Base-by-base conservation (phyloP, 2,797 vertebrate species). In the Enteromius unitaeniatus region DNA sequence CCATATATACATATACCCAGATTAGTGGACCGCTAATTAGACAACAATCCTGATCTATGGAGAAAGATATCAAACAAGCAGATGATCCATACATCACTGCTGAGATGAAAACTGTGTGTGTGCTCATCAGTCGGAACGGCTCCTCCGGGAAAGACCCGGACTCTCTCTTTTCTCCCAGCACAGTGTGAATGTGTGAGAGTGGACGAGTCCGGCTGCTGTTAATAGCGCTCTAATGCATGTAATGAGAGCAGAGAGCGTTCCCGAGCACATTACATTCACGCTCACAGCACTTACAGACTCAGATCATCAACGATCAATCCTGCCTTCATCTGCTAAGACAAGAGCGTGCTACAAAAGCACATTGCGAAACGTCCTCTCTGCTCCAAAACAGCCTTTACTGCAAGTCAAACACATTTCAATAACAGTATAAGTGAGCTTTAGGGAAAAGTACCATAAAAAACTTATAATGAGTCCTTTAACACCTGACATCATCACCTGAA, bases 401-500 rank as follows among this genome's bases (percentile, higher is more conserved):
- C 42, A 17, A 65, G 26, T 45, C 23, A 45, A 51, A 79, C 65
- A 70, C 19, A 49, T 60, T 65, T 34, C 34, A 47, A 49, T n/a
- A 34, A 9, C 42, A 51, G 45, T 3, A 37, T 17, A 13, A 65
- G 76, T 15, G 62, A 42, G n/a, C 40, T 45, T 64, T 1, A 62
- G n/a, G 37, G 37, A 26, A 40, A 62, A 26, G 53, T 21, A 45
- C 10, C 37, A 45, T 45, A 13, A 78, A 11, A 62, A 62, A 73
- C 53, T 9, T n/a, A n/a, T 55, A n/a, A 55, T 55, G 53, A n/a
- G 21, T 55, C 51, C 19, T 55, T 53, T 53, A 21, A 53, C 51
- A 49, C 37, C 17, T 47, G 51, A 86, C 84, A 88, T 86, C 85
- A 88, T 86, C 83, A 72, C 17, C 34, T 55, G 81, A 87, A 89